Base-by-base conservation (phyloP, 1,140 invertebrate genomes). In the Psix sp. region DNA sequence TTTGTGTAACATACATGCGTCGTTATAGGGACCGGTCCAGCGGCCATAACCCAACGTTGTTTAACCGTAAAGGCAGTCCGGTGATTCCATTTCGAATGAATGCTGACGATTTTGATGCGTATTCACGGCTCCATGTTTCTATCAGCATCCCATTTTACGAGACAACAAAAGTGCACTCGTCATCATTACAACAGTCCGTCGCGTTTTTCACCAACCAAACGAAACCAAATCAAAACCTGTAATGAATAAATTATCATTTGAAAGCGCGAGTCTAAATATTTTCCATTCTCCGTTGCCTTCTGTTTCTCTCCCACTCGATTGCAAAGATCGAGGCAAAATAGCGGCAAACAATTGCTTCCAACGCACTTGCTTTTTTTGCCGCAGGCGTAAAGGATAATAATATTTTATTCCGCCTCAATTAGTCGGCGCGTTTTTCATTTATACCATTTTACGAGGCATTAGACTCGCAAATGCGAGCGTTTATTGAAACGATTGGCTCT, bases 391-490 rank as follows among this genome's bases (percentile, higher is more conserved):
- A 65, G n/a, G n/a, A n/a, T n/a, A n/a, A n/a, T 29, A 29, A 29
- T 42, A 57, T 40, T 48, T 56, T 51, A 57, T 59, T 45, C 39
- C 45, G 38, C 36, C 39, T 67, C 31, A 66, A 56, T 66, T 66
- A 57, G 42, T 42, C 35, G 11, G 49, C 33, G 42, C 31, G 40
- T 48, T 66, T 66, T 66, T 36, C 36, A 67, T 42, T 49, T 35
- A 18, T 17, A 31, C 40, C 3, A 14, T 48, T 66, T 67, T 36
- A 66, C 40, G 35, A 36, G 43, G 18, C 17, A 67, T 67, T 67
- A 49, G 43, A 48, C 43, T 57, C 51, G 11, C 43, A 57, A 42
- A 67, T 52, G 43, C 18, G 13, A 24, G 49, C 5, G 52, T 46
- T 67, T 67, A 40, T 59, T 31, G 52, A 51, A 59, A 59, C 46